Evolutionary conservation across 2,888 invertebrate genomes (phyloP).

Genomic region (Lamellibrachia satsuma): DNA sequence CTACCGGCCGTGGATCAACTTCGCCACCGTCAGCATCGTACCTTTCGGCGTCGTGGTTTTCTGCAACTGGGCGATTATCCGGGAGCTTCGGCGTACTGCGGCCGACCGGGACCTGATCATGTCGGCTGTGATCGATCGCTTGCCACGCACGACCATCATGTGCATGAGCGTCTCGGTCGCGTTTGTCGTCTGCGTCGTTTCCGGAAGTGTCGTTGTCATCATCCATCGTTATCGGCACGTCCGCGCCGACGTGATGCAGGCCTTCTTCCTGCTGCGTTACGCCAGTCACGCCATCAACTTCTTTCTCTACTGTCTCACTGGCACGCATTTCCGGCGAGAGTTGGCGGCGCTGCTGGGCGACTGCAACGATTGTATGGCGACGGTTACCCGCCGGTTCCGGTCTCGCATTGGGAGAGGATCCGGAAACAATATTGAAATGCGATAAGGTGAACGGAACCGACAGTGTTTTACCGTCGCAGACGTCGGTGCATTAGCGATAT

Average conservation of each 20-base stretch:
- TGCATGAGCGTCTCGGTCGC: not conserved
- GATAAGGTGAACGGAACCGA: not conserved
- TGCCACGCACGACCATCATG: not conserved
- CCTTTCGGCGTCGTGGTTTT: not conserved
- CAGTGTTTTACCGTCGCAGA: too few relatives aligned
- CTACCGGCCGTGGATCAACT: constrained; percentile 35
- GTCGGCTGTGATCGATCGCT: constrained; percentile 32
- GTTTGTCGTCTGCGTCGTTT: not conserved
- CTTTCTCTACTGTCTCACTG: constrained; percentile 42
- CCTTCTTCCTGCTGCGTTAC: constrained; percentile 40
- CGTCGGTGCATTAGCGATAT: too few relatives aligned
- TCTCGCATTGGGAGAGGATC: not conserved
- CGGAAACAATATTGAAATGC: constrained; percentile 1
- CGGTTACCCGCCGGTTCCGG: not conserved
- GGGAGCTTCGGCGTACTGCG: not conserved
- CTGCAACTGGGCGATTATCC: not conserved
- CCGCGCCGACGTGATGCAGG: constrained; percentile 29
- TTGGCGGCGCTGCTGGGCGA: constrained; percentile 22
- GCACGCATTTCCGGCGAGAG: constrained; percentile 38
- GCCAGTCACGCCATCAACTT: constrained; percentile 43
- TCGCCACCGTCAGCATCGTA: constrained; percentile 31
- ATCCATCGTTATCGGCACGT: not conserved
- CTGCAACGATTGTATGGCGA: not conserved
- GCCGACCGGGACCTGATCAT: not conserved
- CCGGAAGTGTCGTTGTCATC: not conserved